Evolutionary conservation across 1,140 invertebrate genomes (phyloP), one percentile per base, ranked within the genome.

Genomic region (Calycopis cecrops): DNA sequence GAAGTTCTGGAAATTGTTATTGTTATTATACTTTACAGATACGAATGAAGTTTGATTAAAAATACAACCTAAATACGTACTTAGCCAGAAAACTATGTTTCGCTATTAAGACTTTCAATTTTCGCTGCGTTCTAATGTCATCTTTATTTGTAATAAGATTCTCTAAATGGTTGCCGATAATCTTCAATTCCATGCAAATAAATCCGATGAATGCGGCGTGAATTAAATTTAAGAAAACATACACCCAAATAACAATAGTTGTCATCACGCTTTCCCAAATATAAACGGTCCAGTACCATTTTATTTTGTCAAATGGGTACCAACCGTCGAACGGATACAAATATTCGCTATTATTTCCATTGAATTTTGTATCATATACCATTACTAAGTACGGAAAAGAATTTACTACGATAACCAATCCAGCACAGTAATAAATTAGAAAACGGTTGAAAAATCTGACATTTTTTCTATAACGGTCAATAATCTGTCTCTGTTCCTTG

Each of bases 211-310:
- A 73, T 1, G 69, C 69, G 0, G 70, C 60, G 34, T 82, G 68
- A 16, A 78, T 65, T 49, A 80, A 69, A 52, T 79, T 79, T 1
- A 62, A 57, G 49, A 72, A 72, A 8, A 47, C 42, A 48, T 67
- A 79, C 0, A 82, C 58, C 44, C 55, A 67, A 37, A 83, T 68
- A 21, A 85, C 74, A 0, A 78, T 37, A 6, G 68, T 67, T 6
- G 82, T 85, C 71, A 81, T 80, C 8, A 69, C 67, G 48, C 78
- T 71, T 56, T 85, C 79, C 79, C 79, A 85, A 17, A 71, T 44
- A 35, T 83, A 83, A 3, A 59, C 72, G 14, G 55, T 33, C n/a
- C 63, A 65, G 48, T 81, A 85, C 68, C 69, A 81, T 35, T 77
- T 60, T 1, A 75, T 52, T 55, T 81, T 81, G 51, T 85, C 71